Base-by-base conservation (phyloP, 2,113 vertebrate species). In the Ochotona princeps region DNA sequence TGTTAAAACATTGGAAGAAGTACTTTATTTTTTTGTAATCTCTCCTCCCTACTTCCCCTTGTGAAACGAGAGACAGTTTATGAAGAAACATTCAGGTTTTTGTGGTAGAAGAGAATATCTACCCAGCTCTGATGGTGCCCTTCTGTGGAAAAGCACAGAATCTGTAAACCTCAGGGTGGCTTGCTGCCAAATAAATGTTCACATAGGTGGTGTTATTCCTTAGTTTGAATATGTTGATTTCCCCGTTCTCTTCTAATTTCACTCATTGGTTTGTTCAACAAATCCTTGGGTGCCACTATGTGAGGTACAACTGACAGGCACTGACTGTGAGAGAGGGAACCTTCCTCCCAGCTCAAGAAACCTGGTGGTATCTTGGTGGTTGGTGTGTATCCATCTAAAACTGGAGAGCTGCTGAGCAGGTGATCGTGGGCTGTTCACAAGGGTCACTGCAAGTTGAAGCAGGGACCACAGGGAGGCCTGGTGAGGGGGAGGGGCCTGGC, bases 81-180 rank as follows among this genome's bases (percentile, higher is more conserved):
- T 92, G 66, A 82, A 72, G 47, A 87, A 87, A 67, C 5, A 5
- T 75, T 80, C 38, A 38, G 72, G 51, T 65, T 87, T 92, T 87
- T 54, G 17, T 65, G n/a, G 13, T 20, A 18, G 54, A 86, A 80
- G 30, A 23, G 5, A 8, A 75, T 44, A 75, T 92, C 47, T n/a
- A 61, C 23, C 44, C 32, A 54, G 26, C 60, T 72, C 21, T 87
- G 74, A 87, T 28, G 63, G 65, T 66, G 5, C 44, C 72, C 51
- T 69, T 88, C 26, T 65, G 1, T 74, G 5, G n/a, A n/a, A 67
- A 32, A 21, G 28, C 76, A 57, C 32, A 26, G 65, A 57, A 44
- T 49, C 35, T 73, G 51, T 74, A 93, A 38, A 74, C 63, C 11
- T 5, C 38, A 26, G 15, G 44, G 32, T 35, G 76, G 10, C 35